phyloP scores from a whole-genome alignment of 2,888 invertebrate genomes.

The Dasysyrphus tricinctus region DNA sequence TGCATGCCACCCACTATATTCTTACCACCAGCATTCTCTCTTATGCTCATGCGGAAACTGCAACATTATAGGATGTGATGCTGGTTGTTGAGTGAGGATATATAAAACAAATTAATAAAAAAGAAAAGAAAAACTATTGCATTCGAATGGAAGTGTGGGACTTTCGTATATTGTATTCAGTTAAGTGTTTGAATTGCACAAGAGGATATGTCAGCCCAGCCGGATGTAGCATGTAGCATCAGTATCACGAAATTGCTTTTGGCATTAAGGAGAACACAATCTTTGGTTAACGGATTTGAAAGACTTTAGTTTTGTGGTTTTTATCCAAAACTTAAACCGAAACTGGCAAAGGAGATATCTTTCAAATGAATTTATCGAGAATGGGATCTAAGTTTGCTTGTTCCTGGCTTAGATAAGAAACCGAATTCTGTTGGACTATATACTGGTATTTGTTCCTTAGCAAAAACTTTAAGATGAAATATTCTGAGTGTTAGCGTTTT shows the following conservation, averaged over 20 bases:
- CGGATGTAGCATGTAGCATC: conserved; percentile 40
- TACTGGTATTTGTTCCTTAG: neutral
- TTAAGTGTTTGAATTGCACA: conserved; percentile 54
- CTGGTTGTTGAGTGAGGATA: conserved; percentile 13
- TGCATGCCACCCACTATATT: conserved; percentile 25
- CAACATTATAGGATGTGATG: conserved; percentile 50
- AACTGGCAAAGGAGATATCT: neutral
- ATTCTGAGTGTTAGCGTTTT: neutral
- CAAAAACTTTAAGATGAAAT: neutral
- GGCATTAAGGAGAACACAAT: conserved; percentile 65
- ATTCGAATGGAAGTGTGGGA: conserved; percentile 34
- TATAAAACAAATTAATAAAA: neutral
- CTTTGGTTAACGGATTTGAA: conserved; percentile 60
- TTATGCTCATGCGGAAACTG: conserved; percentile 19
- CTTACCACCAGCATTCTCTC: neutral
- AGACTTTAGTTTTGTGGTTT: conserved; percentile 36
- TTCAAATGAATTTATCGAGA: conserved; percentile 22
- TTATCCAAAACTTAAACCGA: neutral
- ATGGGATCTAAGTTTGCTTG: neutral
- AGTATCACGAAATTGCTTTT: conserved; percentile 66
- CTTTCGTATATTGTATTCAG: conserved; percentile 61
- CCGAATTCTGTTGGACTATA: neutral
- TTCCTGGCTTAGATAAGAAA: neutral
- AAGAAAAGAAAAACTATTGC: conserved; percentile 29
- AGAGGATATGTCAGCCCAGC: conserved; percentile 22